A percentile compares a stretch with the other conserved stretches of the same genome.
Conservation (phyloP, 2,113 vertebrate genomes). For the Apteryx owenii region DNA sequence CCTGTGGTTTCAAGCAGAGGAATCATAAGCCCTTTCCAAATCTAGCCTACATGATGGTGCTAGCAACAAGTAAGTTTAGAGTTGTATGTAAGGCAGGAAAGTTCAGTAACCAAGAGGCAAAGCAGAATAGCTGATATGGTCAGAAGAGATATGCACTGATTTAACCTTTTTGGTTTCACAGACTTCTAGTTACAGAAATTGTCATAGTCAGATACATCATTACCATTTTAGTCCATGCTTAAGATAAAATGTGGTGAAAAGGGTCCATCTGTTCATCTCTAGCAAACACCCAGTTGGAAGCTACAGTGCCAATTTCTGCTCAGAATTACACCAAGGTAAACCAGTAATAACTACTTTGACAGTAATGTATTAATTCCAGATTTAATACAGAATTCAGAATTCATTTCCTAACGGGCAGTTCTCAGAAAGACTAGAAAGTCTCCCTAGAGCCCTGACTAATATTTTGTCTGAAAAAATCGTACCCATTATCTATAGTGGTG, state of each 20-base stretch:
- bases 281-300: constrained; percentile 36
- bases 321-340: constrained; percentile 7
- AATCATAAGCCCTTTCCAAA: not conserved
- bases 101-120: not conserved
- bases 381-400: constrained; percentile 41
- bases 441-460: not conserved
- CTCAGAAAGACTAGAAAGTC: not conserved
- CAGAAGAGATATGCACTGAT: not conserved
- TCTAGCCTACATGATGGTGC: not conserved
- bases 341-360: constrained; percentile 39
- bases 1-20: not conserved
- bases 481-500: not conserved
- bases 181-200: constrained; percentile 4
- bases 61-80: constrained; percentile 2
- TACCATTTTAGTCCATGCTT: not conserved
- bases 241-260: constrained; percentile 32
- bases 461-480: not conserved
- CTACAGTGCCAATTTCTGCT: constrained; percentile 29
- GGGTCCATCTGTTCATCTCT: constrained; percentile 60
- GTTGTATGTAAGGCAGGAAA: not conserved
- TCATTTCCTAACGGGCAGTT: constrained; percentile 13
- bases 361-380: constrained; percentile 27
- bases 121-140: not conserved
- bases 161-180: constrained; percentile 6
- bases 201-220: not conserved